Percentiles rank a stretch among this genome's conserved stretches.
Conservation (phyloP, 1,140 invertebrate species). For the Homalodisca vitripennis region DNA sequence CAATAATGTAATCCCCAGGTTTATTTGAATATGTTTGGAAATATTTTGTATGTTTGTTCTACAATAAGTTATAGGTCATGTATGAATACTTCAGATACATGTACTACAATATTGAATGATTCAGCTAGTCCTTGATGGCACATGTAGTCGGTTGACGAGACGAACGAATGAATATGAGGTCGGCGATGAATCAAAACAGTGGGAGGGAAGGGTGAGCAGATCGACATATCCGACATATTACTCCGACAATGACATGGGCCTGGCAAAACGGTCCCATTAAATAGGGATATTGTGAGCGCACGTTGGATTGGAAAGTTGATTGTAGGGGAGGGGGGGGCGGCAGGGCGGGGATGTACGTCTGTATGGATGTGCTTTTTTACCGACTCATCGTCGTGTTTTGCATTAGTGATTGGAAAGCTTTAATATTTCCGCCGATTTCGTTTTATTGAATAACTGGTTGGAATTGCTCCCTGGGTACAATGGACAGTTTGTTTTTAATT, state of each 20-base stretch:
- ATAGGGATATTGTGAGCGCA: not conserved
- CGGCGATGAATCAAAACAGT: not conserved
- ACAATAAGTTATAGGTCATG: no score
- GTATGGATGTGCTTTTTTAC: conserved; percentile 11
- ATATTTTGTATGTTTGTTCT: no score
- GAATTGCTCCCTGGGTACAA: no score
- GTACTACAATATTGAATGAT: no score
- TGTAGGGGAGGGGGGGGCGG: not conserved
- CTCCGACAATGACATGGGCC: conserved; percentile 6
- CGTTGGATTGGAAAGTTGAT: not conserved
- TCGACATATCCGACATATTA: not conserved
- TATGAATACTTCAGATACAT: no score
- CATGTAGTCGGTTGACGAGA: no score
- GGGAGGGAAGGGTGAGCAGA: not conserved
- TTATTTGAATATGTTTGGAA: no score
- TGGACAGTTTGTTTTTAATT: conserved; percentile 9
- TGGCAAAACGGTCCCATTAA: not conserved
- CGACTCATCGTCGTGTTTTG: conserved; percentile 1
- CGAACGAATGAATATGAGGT: no score
- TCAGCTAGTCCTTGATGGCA: no score
- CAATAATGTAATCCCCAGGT: no score
- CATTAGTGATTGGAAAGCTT: conserved; percentile 1
- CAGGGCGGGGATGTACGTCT: no score
- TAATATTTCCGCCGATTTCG: not conserved
- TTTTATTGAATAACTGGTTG: not conserved